A percentile compares a stretch with the other conserved stretches of the same genome.
Evolutionary conservation across 92 coral and sea anemone species (phyloP).

Genomic region (Parazoanthus atlanticus): DNA sequence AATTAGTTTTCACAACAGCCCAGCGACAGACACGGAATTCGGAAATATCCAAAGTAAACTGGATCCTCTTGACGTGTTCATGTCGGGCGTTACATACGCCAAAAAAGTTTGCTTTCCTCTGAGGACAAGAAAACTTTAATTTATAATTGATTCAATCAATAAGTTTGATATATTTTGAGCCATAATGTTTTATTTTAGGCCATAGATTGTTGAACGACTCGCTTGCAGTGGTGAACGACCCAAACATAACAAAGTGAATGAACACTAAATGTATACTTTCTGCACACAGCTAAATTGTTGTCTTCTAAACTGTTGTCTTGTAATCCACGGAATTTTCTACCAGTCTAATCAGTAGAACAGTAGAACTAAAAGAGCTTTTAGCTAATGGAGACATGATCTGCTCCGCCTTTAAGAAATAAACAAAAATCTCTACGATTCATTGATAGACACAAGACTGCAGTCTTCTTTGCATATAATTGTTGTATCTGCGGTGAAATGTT

Average conservation of each 20-base stretch:
- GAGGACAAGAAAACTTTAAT: neutral
- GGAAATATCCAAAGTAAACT: neutral
- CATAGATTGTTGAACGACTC: neutral
- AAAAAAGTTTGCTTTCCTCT: neutral
- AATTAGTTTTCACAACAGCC: conserved; percentile 14
- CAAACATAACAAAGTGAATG: neutral
- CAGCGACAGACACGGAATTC: conserved; percentile 25
- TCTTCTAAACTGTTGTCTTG: neutral
- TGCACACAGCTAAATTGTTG: neutral
- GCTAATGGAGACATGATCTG: conserved; percentile 38
- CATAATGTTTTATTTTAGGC: neutral
- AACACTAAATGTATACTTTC: neutral
- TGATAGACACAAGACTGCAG: conserved; percentile 4
- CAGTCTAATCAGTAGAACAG: neutral
- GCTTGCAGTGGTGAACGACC: neutral
- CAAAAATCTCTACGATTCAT: conserved; percentile 40
- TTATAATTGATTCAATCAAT: neutral
- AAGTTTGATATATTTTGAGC: neutral
- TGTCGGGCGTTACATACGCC: neutral
- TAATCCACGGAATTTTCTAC: neutral
- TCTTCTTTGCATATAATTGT: neutral
- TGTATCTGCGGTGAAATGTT: neutral
- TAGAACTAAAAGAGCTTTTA: neutral
- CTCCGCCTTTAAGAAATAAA: conserved; percentile 49
- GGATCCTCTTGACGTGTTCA: no score